Evolutionary conservation across 2,113 vertebrate genomes (phyloP), one percentile per base, ranked within the genome.

Genomic region (Eulemur macaco): DNA sequence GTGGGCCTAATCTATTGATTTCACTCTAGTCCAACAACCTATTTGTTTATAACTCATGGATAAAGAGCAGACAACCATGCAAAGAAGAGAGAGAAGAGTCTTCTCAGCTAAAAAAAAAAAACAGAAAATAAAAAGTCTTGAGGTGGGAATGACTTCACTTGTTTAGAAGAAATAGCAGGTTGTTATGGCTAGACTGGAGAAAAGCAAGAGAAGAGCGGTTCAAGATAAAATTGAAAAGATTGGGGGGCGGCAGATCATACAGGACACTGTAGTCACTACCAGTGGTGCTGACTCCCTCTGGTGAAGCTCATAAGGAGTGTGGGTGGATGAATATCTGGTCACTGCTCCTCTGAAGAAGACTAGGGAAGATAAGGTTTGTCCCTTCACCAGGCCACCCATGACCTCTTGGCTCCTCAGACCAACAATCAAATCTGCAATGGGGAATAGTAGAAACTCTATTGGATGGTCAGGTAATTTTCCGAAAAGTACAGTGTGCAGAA

Each of bases 201-300:
- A 6, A 39, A 21, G 50, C 8, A 52, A 31, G 23, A 89, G 31
- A 9, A 66, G 14, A 66, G 20, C 0, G 1, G 23, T 15, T 56
- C 64, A 37, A 5, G 64, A 54, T 37, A 31, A 86, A 82, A 82
- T 29, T n/a, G n/a, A 23, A 29, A 23, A 45, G 29, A 37, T 10
- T 4, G 6, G 31, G 14, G 4, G 54, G 54, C 2, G 2, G 2
- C 12, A 39, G 42, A 3, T 10, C n/a, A 3, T 0, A 0, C 14
- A 29, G 27, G 9, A 56, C 8, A 6, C 52, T 29, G 29, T 12
- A 34, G 13, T 3, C 27, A 4, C 8, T 10, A 4, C 47, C 39
- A 27, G 6, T 3, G 18, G 25, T 15, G 25, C 9, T 45, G 3
- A 29, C 4, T 56, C 14, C 20, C 47, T 34, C 54, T 50, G 10